Percentiles rank a stretch among this genome's conserved stretches.
Conservation (phyloP, 2,888 invertebrate genomes). For the Andrena camellia region DNA sequence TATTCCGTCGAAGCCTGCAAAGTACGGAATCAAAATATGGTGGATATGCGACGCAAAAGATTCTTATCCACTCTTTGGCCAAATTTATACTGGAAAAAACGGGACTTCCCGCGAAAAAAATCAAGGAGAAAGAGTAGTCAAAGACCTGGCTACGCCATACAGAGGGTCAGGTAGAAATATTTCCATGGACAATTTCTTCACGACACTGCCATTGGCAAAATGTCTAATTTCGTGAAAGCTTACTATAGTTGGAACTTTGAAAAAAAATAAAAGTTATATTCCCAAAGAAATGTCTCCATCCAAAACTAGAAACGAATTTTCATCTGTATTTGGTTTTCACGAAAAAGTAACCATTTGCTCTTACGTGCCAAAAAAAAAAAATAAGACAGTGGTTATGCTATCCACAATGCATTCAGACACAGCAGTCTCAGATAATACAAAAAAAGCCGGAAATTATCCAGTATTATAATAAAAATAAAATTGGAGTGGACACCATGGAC, state of each 20-base stretch:
- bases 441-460: slow-evolving; percentile 66
- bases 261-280: slow-evolving; percentile 53
- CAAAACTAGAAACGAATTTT: not conserved
- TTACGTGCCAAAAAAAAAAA: slow-evolving; percentile 71
- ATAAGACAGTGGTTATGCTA: slow-evolving; percentile 61
- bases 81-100: slow-evolving; percentile 67
- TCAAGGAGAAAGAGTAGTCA: not conserved
- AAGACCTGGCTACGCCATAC: not conserved
- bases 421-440: slow-evolving; percentile 43
- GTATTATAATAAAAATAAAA: slow-evolving; percentile 66
- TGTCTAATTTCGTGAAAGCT: slow-evolving; percentile 63
- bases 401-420: slow-evolving; percentile 61
- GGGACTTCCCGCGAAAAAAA: slow-evolving; percentile 64
- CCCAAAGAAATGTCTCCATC: slow-evolving; percentile 60
- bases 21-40: slow-evolving; percentile 74
- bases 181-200: slow-evolving; percentile 70
- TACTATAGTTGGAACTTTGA: slow-evolving; percentile 62
- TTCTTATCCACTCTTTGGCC: slow-evolving; percentile 38
- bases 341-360: slow-evolving; percentile 44
- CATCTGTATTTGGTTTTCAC: not conserved
- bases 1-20: slow-evolving; percentile 74
- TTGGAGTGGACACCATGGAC: slow-evolving; percentile 65
- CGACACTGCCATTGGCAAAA: slow-evolving; percentile 63
- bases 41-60: slow-evolving; percentile 58
- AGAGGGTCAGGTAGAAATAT: slow-evolving; percentile 73